phyloP scores from a whole-genome alignment of 2,797 vertebrate species.

The Zenarchopterus dispar region DNA sequence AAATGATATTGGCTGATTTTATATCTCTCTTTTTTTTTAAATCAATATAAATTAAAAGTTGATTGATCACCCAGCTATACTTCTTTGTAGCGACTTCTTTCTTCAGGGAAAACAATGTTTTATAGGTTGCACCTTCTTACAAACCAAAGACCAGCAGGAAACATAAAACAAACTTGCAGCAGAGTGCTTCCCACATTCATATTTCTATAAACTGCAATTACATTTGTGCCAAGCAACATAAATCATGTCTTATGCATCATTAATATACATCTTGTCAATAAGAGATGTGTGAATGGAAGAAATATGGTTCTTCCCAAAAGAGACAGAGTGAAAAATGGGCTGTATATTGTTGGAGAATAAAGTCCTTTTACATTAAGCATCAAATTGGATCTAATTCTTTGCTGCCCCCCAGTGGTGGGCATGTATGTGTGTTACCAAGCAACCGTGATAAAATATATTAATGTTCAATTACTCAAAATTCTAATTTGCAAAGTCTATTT shows the following conservation, averaged over 20 bases:
- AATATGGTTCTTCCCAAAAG: slow-evolving; percentile 81
- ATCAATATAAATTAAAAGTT: background rate
- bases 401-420: slow-evolving; percentile 89
- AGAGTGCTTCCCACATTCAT: slow-evolving; percentile 62
- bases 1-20: no score
- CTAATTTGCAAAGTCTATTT: background rate
- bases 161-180: slow-evolving; percentile 45
- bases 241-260: slow-evolving; percentile 81
- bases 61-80: background rate
- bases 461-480: background rate
- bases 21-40: background rate
- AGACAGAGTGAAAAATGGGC: slow-evolving; percentile 77
- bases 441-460: slow-evolving; percentile 2
- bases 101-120: slow-evolving; percentile 1
- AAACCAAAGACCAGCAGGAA: slow-evolving; percentile 25
- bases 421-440: background rate
- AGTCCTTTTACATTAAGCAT: slow-evolving; percentile 27
- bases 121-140: slow-evolving; percentile 13
- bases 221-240: slow-evolving; percentile 76
- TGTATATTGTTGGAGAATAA: slow-evolving; percentile 55
- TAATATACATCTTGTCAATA: slow-evolving; percentile 86
- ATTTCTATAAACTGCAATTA: slow-evolving; percentile 82
- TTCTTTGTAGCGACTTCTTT: slow-evolving; percentile 1
- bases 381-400: slow-evolving; percentile 81
- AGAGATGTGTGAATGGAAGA: slow-evolving; percentile 84